Evolutionary conservation across 35 echinoderm and acorn worm genomes (phyloP).

Genomic region (Lytechinus pictus): DNA sequence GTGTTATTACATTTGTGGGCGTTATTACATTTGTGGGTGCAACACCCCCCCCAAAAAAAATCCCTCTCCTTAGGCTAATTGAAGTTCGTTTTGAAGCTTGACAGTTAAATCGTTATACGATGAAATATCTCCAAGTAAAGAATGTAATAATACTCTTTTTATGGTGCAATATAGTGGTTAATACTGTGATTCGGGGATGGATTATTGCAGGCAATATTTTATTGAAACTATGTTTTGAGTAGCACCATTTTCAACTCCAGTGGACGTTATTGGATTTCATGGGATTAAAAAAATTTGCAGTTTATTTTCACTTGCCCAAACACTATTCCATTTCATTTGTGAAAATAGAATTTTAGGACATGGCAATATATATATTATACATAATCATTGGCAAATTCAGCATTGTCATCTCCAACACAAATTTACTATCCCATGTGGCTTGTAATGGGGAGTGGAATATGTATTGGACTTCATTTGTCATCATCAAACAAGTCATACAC

Average conservation of each 20-base stretch:
- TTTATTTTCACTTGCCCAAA: not conserved
- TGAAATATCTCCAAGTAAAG: not conserved
- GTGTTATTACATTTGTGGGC: too few species aligned
- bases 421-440: not conserved
- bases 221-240: not conserved
- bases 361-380: not conserved
- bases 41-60: too few species aligned
- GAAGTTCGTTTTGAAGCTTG: not conserved
- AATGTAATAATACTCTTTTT: not conserved
- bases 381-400: not conserved
- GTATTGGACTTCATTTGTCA: not conserved
- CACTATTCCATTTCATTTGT: not conserved
- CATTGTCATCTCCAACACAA: not conserved
- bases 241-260: not conserved
- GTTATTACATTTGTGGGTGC: too few species aligned
- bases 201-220: not conserved
- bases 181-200: not conserved
- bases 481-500: not conserved
- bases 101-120: not conserved
- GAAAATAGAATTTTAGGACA: not conserved
- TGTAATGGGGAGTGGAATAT: not conserved
- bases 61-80: too few species aligned
- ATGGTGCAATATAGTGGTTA: not conserved
- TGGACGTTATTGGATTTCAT: not conserved
- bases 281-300: not conserved